Percentiles rank a stretch among this genome's conserved stretches.
Conservation (phyloP, 2,888 invertebrate genomes). For the Macrophya alboannulata region DNA sequence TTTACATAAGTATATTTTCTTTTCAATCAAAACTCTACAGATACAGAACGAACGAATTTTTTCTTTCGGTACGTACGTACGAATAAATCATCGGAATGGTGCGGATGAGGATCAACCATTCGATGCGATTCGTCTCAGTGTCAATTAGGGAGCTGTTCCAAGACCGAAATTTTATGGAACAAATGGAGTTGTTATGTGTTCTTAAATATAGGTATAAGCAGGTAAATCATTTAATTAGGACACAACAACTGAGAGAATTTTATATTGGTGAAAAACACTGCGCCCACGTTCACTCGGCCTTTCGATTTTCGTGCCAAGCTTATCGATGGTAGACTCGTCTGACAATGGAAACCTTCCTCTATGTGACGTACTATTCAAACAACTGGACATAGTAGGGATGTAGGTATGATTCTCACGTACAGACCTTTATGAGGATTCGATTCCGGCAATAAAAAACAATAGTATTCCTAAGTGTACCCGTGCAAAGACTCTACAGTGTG, state of each 20-base stretch:
- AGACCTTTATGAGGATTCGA: conserved; percentile 53
- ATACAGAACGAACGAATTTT: not conserved
- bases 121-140: not conserved
- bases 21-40: not conserved
- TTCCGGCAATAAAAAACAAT: conserved; percentile 52
- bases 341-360: conserved; percentile 38
- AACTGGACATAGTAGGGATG: conserved; percentile 40
- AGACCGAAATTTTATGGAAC: too few species aligned
- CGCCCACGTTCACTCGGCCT: not conserved
- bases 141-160: not conserved
- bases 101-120: not conserved
- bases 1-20: not conserved
- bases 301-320: not conserved
- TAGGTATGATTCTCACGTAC: conserved; percentile 51
- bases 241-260: not conserved
- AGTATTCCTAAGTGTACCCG: conserved; percentile 50
- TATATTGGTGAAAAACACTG: conserved; percentile 1
- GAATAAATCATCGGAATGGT: not conserved
- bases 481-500: conserved; percentile 33
- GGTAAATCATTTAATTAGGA: not conserved
- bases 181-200: not conserved
- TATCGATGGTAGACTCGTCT: conserved; percentile 17
- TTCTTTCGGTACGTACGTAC: not conserved
- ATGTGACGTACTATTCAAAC: conserved; percentile 41
- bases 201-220: not conserved